A percentile compares a stretch with the other conserved stretches of the same genome.
Evolutionary conservation across 2,797 vertebrate species (phyloP).

Genomic region (Buceros bicornis): DNA sequence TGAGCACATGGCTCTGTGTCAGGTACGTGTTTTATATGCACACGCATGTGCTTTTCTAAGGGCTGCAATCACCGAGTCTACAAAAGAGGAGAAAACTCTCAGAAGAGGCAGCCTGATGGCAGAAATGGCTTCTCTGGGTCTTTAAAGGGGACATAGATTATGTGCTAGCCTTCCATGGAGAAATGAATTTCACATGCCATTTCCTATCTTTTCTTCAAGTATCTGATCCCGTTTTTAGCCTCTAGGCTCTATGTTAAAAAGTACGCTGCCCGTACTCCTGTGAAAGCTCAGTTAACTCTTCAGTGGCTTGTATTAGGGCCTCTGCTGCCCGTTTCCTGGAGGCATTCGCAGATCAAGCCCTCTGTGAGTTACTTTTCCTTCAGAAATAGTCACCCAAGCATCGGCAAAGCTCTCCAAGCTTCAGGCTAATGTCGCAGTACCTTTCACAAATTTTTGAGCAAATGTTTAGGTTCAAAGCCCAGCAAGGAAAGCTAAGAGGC

Average conservation of each 20-base stretch:
- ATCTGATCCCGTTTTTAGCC: background rate
- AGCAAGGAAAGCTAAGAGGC: background rate
- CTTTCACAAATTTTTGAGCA: background rate
- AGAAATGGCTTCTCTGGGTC: background rate
- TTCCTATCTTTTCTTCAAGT: background rate
- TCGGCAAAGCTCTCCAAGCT: background rate
- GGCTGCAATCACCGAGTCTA: background rate
- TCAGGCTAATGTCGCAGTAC: background rate
- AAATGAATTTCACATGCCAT: background rate
- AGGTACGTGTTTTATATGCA: background rate
- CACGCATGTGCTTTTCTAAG: background rate
- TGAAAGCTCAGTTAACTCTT: constrained; percentile 6
- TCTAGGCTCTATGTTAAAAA: background rate
- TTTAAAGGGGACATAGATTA: background rate
- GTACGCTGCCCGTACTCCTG: background rate
- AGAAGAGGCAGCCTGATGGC: background rate
- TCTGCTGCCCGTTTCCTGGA: background rate
- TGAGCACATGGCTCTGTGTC: background rate
- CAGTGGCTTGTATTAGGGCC: background rate
- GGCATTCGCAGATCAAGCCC: background rate
- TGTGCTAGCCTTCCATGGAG: background rate
- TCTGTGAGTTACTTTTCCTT: background rate
- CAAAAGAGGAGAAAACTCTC: background rate
- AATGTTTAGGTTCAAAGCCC: constrained; percentile 27
- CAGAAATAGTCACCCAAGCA: background rate